Base-by-base conservation (phyloP, 2,888 invertebrate genomes). In the Vandiemenella viatica region DNA sequence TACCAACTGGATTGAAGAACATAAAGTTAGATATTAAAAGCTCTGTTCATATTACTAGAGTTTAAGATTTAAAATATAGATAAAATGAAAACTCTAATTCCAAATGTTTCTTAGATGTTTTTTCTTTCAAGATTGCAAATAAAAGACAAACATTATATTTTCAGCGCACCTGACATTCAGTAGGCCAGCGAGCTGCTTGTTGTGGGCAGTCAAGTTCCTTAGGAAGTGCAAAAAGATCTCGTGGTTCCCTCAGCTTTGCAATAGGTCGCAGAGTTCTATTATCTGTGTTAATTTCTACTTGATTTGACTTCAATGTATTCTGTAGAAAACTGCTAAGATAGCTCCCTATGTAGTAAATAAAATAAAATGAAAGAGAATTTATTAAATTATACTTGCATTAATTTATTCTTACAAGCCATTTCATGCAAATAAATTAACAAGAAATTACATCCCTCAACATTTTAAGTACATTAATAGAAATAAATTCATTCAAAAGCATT, bases 101-200 rank as follows among this genome's bases (percentile, higher is more conserved):
- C n/a, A n/a, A n/a, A n/a, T n/a, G n/a, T n/a, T n/a, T n/a, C n/a
- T n/a, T n/a, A n/a, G n/a, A n/a, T n/a, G n/a, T n/a, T n/a, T n/a
- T n/a, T n/a, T n/a, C n/a, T n/a, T n/a, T n/a, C n/a, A n/a, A n/a
- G n/a, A n/a, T n/a, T n/a, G n/a, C n/a, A n/a, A n/a, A n/a, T n/a
- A n/a, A n/a, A n/a, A n/a, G n/a, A n/a, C n/a, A n/a, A n/a, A n/a
- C n/a, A n/a, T n/a, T n/a, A n/a, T n/a, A n/a, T n/a, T n/a, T n/a
- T n/a, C n/a, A n/a, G n/a, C n/a, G n/a, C n/a, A 87, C 88, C 75
- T 89, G 87, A 67, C 89, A 89, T 71, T 89, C 89, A 41, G 85
- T 80, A 17, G 89, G 89, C 88, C 88, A 89, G 64, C 88, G 72
- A 50, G 87, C 79, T 59, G 83, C 80, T 70, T 87, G 87, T 59